Evolutionary conservation across 2,113 vertebrate genomes (phyloP).

Genomic region (Calyptommatus sinebrachiatus): DNA sequence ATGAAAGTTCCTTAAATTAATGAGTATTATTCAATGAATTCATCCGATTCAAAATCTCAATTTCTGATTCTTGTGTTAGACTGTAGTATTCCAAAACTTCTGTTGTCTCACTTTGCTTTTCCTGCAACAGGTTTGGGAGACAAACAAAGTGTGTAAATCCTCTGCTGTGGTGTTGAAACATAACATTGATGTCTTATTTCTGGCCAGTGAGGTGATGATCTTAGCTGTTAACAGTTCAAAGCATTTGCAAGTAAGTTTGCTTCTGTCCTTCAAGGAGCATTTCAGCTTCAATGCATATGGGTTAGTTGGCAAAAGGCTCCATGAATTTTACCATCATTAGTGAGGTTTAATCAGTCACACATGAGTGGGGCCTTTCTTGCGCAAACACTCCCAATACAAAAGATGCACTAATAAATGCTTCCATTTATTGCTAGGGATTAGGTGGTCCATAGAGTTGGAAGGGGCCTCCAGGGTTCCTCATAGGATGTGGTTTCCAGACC

Average conservation of each 20-base stretch:
- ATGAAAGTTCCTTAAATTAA: constrained; percentile 7
- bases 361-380: too few species aligned
- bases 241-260: constrained; percentile 62
- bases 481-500: too few species aligned
- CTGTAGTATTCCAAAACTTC: constrained; percentile 21
- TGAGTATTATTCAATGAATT: not conserved
- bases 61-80: not conserved
- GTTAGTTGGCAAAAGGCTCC: too few species aligned
- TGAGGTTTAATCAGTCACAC: too few species aligned
- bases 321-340: too few species aligned
- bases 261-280: not conserved
- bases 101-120: constrained; percentile 16
- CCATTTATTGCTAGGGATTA: too few species aligned
- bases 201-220: constrained; percentile 72
- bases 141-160: constrained; percentile 85
- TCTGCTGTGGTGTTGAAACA: constrained; percentile 84
- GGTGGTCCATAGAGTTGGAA: too few species aligned
- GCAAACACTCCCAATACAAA: too few species aligned
- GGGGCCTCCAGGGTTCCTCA: too few species aligned
- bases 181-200: constrained; percentile 87
- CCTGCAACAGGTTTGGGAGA: constrained; percentile 88
- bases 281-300: not conserved
- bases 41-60: not conserved
- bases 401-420: too few species aligned
- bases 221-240: constrained; percentile 85